phyloP scores from a whole-genome alignment of 2,888 invertebrate species.

The Nasonovia ribisnigri region DNA sequence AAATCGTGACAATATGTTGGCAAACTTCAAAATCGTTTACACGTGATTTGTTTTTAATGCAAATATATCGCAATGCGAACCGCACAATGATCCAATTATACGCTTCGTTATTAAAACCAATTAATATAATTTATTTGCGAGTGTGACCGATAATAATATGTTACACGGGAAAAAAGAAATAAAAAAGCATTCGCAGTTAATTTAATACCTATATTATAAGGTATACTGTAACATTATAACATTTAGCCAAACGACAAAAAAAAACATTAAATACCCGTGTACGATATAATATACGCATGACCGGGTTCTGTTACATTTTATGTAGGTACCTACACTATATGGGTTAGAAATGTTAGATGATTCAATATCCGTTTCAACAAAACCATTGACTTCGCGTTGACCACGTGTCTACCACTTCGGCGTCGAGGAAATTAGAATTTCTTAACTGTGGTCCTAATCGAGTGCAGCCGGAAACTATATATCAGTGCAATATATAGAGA shows the following conservation, averaged over 20 bases:
- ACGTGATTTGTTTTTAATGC: constrained; percentile 17
- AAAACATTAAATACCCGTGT: not conserved
- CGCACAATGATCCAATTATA: not conserved
- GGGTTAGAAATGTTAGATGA: not conserved
- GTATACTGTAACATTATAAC: not conserved
- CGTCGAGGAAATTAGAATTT: constrained; percentile 40
- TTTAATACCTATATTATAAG: not conserved
- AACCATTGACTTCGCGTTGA: constrained; percentile 11
- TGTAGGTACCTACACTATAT: not conserved
- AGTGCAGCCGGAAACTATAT: constrained; percentile 39
- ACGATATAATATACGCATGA: not conserved
- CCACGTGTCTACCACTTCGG: not conserved
- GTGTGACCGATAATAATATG: not conserved
- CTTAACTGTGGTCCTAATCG: constrained; percentile 3
- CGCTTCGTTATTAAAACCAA: not conserved
- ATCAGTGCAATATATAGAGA: not conserved
- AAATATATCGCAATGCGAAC: not conserved
- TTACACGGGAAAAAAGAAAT: not conserved
- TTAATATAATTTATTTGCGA: not conserved
- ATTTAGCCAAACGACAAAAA: not conserved
- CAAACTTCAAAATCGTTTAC: constrained; percentile 10
- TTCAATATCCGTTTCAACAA: constrained; percentile 46
- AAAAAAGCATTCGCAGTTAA: not conserved
- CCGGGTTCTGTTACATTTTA: not conserved
- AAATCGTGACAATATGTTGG: not conserved